Evolutionary conservation across 2,888 invertebrate species (phyloP).

Genomic region (Epinotia nisella): DNA sequence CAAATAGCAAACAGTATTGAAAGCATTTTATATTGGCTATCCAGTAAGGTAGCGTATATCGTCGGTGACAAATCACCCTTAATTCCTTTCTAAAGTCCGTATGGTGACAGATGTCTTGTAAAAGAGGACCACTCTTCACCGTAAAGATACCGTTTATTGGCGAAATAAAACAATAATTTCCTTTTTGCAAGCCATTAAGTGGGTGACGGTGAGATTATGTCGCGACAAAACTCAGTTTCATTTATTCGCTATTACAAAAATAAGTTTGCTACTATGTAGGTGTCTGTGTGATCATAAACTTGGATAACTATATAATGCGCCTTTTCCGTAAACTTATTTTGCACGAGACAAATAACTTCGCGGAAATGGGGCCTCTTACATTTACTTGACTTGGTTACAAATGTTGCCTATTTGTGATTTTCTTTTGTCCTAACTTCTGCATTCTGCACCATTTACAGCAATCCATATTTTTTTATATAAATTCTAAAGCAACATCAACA

Average conservation of each 20-base stretch:
- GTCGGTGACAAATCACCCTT: background rate
- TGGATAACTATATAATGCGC: background rate
- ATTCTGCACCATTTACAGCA: slow-evolving; percentile 8
- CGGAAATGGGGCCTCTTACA: background rate
- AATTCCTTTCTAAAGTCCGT: too few relatives aligned
- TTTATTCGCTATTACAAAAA: background rate
- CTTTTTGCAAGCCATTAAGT: too few relatives aligned
- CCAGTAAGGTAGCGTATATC: background rate
- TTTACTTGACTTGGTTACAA: background rate
- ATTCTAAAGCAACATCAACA: background rate
- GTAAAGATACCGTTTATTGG: background rate
- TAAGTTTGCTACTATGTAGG: background rate
- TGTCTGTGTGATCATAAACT: slow-evolving; percentile 1
- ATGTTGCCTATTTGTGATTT: background rate
- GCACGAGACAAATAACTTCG: background rate
- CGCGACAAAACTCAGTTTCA: background rate
- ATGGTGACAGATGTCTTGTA: too few relatives aligned
- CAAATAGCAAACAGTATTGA: slow-evolving; percentile 3
- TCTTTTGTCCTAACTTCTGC: slow-evolving; percentile 18
- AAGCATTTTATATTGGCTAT: background rate
- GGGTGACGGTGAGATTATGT: background rate
- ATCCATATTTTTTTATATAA: background rate
- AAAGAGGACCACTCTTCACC: background rate
- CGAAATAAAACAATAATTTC: background rate
- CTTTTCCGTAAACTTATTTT: background rate